phyloP scores from a whole-genome alignment of 2,797 vertebrate genomes.

The Brachyrhaphis roseni region DNA sequence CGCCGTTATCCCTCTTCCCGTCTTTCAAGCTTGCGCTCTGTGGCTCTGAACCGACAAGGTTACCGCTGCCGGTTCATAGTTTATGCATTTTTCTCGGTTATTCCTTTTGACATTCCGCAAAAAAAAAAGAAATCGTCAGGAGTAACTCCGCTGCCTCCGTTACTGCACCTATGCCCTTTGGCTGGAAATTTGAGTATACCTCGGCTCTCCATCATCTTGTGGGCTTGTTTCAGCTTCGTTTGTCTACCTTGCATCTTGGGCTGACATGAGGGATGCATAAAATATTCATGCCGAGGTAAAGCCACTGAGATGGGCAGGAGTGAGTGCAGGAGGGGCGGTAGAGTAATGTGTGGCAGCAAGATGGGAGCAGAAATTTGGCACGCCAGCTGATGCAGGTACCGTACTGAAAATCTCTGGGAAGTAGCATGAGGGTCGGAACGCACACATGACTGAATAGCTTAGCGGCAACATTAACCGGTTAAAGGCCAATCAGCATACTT shows the following conservation, averaged over 20 bases:
- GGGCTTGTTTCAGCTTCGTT: slow-evolving; percentile 42
- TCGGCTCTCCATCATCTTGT: slow-evolving; percentile 32
- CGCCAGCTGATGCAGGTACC: slow-evolving; percentile 24
- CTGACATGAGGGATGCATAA: slow-evolving; percentile 54
- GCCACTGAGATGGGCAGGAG: slow-evolving; percentile 32
- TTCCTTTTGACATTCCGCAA: slow-evolving; percentile 44
- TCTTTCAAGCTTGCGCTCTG: slow-evolving; percentile 13
- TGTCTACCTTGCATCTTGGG: slow-evolving; percentile 43
- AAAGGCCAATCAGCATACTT: slow-evolving; percentile 58
- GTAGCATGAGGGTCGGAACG: slow-evolving; percentile 6
- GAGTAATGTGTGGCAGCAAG: slow-evolving; percentile 21
- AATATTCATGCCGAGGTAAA: slow-evolving; percentile 51
- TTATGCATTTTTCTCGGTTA: slow-evolving; percentile 42
- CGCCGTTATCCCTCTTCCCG: slow-evolving; percentile 49
- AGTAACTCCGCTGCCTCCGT: slow-evolving; percentile 28
- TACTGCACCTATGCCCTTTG: slow-evolving; percentile 9
- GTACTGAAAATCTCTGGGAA: slow-evolving; percentile 19
- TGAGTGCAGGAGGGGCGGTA: slow-evolving; percentile 1
- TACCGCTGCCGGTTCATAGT: slow-evolving; percentile 37
- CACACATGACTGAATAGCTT: slow-evolving; percentile 10
- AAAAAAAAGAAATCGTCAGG: slow-evolving; percentile 16
- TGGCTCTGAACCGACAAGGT: slow-evolving; percentile 49
- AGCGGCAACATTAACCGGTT: slow-evolving; percentile 60
- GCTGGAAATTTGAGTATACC: slow-evolving; percentile 36
- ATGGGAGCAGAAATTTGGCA: slow-evolving; percentile 22